Base-by-base conservation (phyloP, 2,113 vertebrate genomes). In the Climacteris rufus region DNA sequence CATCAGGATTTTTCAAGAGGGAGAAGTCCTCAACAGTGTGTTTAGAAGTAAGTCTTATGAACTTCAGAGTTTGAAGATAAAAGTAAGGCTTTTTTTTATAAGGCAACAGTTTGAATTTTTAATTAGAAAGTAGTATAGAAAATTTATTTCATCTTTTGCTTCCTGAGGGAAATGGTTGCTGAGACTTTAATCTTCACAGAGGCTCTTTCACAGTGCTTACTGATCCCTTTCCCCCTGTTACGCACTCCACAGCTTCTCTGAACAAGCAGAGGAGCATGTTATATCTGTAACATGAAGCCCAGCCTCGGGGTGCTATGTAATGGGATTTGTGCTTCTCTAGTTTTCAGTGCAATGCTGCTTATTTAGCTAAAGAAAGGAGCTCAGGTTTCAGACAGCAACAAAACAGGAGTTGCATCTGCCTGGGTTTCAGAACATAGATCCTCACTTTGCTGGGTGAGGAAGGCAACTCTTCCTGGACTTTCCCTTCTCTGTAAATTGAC, bases 131-230 rank as follows among this genome's bases (percentile, higher is more conserved):
- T 60, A 79, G 28, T 84, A 37, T 35, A 71, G 83, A 82, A 64
- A 83, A 96, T 93, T 95, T 94, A 96, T 93, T 95, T 94, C 39
- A 74, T 92, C 59, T 87, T 89, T 74, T 2, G 3, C 80, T 96
- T 95, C 94, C 92, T 86, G 68, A 92, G 79, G 76, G 86, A 93
- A 81, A 39, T 81, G 54, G 52, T 89, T 90, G 68, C 83, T 92
- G 83, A 90, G 92, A 86, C 92, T 97, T 96, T 93, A 64, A 92
- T 97, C 94, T 96, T 94, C 86, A 94, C 71, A 93, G 88, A 86
- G 57, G 42, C 63, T 92, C 71, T 94, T 93, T 95, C 66, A 88
- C 88, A 90, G 80, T 93, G 76, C 76, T 86, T 85, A 83, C 61
- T 69, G 94, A 96, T 91, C 71, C 68, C 71, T 88, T 80, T 87